Base-by-base conservation (phyloP, 1,140 invertebrate genomes). In the Sitophilus oryzae region DNA sequence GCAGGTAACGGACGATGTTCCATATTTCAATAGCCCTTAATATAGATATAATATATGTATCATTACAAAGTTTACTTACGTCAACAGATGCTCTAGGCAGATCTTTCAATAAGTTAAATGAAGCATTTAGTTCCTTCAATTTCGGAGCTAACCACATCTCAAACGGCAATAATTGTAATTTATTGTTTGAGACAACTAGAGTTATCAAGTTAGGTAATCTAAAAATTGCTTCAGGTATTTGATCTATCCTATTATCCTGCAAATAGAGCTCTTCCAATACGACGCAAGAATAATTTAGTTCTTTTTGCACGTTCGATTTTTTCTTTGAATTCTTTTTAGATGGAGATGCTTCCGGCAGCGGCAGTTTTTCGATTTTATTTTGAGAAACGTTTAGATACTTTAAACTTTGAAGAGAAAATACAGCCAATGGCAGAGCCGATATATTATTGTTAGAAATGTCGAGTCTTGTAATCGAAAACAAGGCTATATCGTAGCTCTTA, bases 401-500 rank as follows among this genome's bases (percentile, higher is more conserved):
- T 43, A 77, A 71, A 64, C 89, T 93, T 34, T 82, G 80, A 50
- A 98, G 75, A 61, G 89, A 82, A 69, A 97, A 94, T 18, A 98
- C 75, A 49, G 84, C 81, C 10, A 82, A 68, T 0, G 96, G 96
- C 52, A 98, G 71, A 11, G 81, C 76, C 0, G 81, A 82, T 3
- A 99, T 78, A 38, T 84, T 82, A 73, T 98, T 98, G 61, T 88
- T 85, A 2, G 95, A 96, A 10, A 99, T 79, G 72, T 99, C 96
- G 5, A 99, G 75, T 35, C 93, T 80, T 0, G 96, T 99, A 16
- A 99, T 88, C 0, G 93, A 91, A 60, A 86, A 87, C 0, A 97
- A 72, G 0, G 88, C 84, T 19, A 89, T 74, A 56, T 83, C 80
- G 57, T 82, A 82, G 54, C 83, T 84, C 46, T 81, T 77, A 0